Evolutionary conservation across 2,113 vertebrate species (phyloP).

Genomic region (Sylvietta virens): DNA sequence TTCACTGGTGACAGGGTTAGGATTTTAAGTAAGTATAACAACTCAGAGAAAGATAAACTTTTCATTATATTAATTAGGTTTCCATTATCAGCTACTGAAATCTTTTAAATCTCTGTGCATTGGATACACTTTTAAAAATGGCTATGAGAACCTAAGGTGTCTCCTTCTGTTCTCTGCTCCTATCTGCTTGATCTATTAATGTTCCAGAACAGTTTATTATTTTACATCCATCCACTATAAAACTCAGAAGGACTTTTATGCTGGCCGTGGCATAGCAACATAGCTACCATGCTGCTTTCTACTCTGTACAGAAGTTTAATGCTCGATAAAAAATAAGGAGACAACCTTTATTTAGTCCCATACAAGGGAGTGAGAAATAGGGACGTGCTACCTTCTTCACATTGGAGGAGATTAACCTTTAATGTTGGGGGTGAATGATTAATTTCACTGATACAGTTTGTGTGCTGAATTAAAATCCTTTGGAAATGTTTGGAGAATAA

Average conservation of each 20-base stretch:
- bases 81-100: not conserved
- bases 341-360: not conserved
- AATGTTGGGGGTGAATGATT: not conserved
- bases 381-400: not conserved
- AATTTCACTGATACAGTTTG: not conserved
- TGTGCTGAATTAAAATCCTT: not conserved
- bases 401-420: not conserved
- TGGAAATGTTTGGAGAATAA: not conserved
- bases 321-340: not conserved
- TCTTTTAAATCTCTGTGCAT: not conserved
- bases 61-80: not conserved
- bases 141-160: not conserved
- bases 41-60: not conserved
- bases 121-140: not conserved
- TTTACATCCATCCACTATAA: not conserved
- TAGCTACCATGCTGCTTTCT: not conserved
- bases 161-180: not conserved
- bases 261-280: not conserved
- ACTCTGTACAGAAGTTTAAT: not conserved
- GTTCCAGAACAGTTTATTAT: not conserved
- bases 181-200: not conserved
- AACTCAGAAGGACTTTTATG: not conserved
- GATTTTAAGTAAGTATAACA: not conserved
- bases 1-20: not conserved
- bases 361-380: not conserved